These are phyloP conservation scores for rabbit (Oryctolagus cuniculus) DNA, from an alignment of 2,113 vertebrate genomes.

Conservation along the genomic window mOryCun1.1 NC_091436.1:30548501-30549000, in stretches of 20 bases:
- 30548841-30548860: background rate
- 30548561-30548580: background rate
- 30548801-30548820: background rate
- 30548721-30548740: background rate
- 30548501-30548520: background rate
- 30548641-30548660: background rate
- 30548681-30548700: slow-evolving; percentile 8
- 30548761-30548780: background rate
- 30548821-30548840: background rate
- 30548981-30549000: background rate
- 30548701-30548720: background rate
- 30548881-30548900: background rate
- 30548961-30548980: slow-evolving; percentile 41
- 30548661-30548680: background rate
- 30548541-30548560: background rate
- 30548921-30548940: background rate
- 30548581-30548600: background rate
- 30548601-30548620: background rate
- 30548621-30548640: slow-evolving; percentile 11
- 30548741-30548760: background rate
- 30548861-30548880: slow-evolving; percentile 17
- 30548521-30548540: background rate
- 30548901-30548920: background rate
- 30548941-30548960: background rate
- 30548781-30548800: background rate